Evolutionary conservation across 2,888 invertebrate species (phyloP), one percentile per base, ranked within the genome.

Genomic region (Perithous albicinctus): DNA sequence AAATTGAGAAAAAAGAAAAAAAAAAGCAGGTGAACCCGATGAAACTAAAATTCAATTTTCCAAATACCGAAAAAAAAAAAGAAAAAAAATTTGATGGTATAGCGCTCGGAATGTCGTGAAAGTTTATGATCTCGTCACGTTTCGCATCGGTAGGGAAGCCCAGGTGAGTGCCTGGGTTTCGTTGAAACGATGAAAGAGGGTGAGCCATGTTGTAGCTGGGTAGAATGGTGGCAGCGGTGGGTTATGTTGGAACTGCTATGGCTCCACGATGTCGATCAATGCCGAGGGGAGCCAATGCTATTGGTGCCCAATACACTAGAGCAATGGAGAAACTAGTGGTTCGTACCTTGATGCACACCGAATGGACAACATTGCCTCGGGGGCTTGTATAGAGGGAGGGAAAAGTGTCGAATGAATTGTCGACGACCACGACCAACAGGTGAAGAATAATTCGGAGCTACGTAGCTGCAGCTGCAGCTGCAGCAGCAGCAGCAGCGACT

Each of bases 241-340:
- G 29, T 35, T 23, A 59, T 59, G 32, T 32, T 32, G 32, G 32
- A 35, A 18, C 59, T 18, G 59, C 59, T 32, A 59, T 59, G 59
- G 59, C 59, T 32, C 23, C 59, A 59, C 59, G 18, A 18, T 59
- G 59, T 18, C 59, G 59, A 59, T 59, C 59, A 59, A 59, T 59
- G 59, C 59, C n/a, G n/a, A n/a, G 32, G 18, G 2, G 32, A 32
- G 59, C 2, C 59, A 32, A n/a, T 35, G 32, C 59, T 18, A 59
- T 35, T 32, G 59, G 59, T 15, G 59, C 59, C 32, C 35, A 32
- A 48, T 59, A 32, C 18, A 15, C 59, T 15, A 15, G 5, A 8
- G 59, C 32, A 2, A 1, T n/a, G 59, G 7, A 15, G 35, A 59
- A 35, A 18, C 18, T 35, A 18, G 8, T 18, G 18, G 59, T 59